These are phyloP conservation scores for Trachemys scripta DNA, from an alignment of 2,113 vertebrate genomes.

Conservation along the genomic window DNA sequence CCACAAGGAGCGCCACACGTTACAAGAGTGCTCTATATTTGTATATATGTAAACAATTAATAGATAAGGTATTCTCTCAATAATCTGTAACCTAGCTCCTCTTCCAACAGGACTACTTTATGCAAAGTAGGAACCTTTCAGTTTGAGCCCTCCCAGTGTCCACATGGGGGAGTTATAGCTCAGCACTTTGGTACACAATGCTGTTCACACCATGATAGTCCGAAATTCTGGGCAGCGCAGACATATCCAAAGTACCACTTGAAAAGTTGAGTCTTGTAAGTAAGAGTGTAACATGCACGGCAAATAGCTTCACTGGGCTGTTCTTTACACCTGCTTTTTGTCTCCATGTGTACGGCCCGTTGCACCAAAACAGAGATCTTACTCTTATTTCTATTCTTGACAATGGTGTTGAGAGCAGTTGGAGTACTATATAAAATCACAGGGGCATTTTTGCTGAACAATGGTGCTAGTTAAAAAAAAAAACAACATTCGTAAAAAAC, in stretches of 20 bases:
- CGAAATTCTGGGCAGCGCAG: not conserved
- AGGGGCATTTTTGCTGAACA: not conserved
- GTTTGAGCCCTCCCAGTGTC: not conserved
- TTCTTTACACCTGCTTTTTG: not conserved
- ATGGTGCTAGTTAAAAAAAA: not conserved
- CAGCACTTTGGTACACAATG: not conserved
- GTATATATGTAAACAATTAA: not conserved
- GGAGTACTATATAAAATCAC: not conserved
- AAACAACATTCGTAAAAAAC: not conserved
- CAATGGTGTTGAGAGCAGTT: not conserved
- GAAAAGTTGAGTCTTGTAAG: not conserved
- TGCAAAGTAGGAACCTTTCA: not conserved
- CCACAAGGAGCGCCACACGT: not conserved
- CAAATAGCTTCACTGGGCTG: accelerated
- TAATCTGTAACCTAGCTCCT: not conserved
- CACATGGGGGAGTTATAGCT: not conserved
- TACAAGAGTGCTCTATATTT: not conserved
- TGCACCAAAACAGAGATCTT: not conserved
- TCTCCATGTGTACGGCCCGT: not conserved
- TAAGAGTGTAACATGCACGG: not conserved
- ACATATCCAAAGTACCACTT: not conserved
- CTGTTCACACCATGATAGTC: too few relatives aligned
- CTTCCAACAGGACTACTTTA: not conserved
- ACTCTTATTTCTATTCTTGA: not conserved
- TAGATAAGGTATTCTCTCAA: not conserved